Evolutionary conservation across 2,888 invertebrate genomes (phyloP).

Genomic region (Entomobrya multifasciata): DNA sequence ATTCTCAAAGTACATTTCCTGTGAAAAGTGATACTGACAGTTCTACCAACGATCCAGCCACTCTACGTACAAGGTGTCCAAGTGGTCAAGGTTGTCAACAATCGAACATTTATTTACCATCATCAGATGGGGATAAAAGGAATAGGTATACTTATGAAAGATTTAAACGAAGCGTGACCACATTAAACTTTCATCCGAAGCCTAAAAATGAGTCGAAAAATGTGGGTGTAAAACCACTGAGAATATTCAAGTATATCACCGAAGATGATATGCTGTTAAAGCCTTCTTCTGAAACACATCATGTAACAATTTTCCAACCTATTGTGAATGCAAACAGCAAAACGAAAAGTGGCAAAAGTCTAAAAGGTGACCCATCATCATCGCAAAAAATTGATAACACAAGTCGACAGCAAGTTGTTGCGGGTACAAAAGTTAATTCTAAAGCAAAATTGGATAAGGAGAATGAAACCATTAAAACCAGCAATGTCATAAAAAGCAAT

Average conservation of each 20-base stretch:
- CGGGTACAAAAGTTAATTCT: constrained; percentile 62
- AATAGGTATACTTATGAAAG: constrained; percentile 60
- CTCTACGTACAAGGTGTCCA: constrained; percentile 21
- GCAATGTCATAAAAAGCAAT: constrained; percentile 40
- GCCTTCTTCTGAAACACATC: constrained; percentile 25
- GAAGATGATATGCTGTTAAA: constrained; percentile 60
- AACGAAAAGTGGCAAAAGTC: neutral
- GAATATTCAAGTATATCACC: constrained; percentile 78
- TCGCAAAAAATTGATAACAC: constrained; percentile 34
- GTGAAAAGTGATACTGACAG: constrained; percentile 21
- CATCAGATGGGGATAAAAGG: constrained; percentile 3
- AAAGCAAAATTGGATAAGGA: constrained; percentile 64
- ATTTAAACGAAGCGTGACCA: constrained; percentile 62
- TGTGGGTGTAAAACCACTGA: constrained; percentile 71
- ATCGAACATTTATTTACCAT: constrained; percentile 3
- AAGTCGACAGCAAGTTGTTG: constrained; percentile 51
- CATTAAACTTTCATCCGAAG: constrained; percentile 60
- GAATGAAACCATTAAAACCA: neutral
- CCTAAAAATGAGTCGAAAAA: constrained; percentile 57
- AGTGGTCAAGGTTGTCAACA: constrained; percentile 23
- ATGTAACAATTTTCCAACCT: constrained; percentile 47
- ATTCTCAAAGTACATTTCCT: constrained; percentile 24
- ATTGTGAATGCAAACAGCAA: constrained; percentile 29
- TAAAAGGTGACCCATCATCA: constrained; percentile 16
- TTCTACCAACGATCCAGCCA: neutral